These are phyloP conservation scores for Colletes collaris DNA, from an alignment of 2,888 invertebrate genomes.

Conservation along the genomic window DNA sequence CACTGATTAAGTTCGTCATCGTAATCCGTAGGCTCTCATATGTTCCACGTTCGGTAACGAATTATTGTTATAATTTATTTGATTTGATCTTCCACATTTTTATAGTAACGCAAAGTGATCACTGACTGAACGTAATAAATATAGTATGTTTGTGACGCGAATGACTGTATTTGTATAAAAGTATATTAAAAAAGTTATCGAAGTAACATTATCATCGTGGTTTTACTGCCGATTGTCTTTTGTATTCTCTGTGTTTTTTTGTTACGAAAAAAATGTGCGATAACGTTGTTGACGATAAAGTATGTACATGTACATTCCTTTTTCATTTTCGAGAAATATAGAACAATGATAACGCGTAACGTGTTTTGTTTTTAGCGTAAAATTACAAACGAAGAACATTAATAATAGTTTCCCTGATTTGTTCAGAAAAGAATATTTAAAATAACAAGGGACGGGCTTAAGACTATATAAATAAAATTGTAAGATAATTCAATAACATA, in stretches of 20 bases:
- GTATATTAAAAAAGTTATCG: slow-evolving; percentile 60
- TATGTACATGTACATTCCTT: not conserved
- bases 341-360: not conserved
- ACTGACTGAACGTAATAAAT: slow-evolving; percentile 60
- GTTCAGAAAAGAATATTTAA: no score
- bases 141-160: slow-evolving; percentile 72
- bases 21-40: slow-evolving; percentile 18
- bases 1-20: slow-evolving; percentile 20
- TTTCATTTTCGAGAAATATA: not conserved
- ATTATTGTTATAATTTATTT: slow-evolving; percentile 57
- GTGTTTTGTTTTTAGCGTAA: no score
- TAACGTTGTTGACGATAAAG: not conserved
- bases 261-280: not conserved
- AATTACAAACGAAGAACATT: no score
- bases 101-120: slow-evolving; percentile 33
- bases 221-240: not conserved
- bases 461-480: no score
- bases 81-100: slow-evolving; percentile 72
- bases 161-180: slow-evolving; percentile 77
- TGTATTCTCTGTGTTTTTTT: not conserved
- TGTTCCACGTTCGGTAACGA: slow-evolving; percentile 34
- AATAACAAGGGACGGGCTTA: no score
- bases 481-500: no score
- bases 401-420: no score
- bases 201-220: slow-evolving; percentile 23